phyloP scores from a whole-genome alignment of 2,113 vertebrate genomes.

The Pollachius pollachius region DNA sequence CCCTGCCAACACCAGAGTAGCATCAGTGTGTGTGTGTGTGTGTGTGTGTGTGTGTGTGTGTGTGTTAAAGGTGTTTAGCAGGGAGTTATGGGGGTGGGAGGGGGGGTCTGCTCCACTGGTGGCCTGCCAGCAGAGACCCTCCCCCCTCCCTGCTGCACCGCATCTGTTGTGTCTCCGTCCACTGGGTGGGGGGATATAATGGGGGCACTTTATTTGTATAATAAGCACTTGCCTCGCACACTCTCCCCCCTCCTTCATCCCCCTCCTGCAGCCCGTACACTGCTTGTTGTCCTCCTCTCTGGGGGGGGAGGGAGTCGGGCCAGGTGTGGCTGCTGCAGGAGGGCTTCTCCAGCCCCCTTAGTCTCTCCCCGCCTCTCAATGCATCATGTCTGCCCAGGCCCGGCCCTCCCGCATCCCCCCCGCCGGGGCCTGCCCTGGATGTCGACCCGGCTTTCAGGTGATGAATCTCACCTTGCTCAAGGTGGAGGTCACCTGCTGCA shows the following conservation, averaged over 20 bases:
- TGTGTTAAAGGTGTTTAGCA: no score
- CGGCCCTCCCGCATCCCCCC: slow-evolving; percentile 38
- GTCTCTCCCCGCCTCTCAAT: slow-evolving; percentile 16
- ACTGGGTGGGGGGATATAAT: slow-evolving; percentile 54
- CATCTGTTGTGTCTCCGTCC: slow-evolving; percentile 67
- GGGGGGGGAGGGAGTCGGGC: slow-evolving; percentile 35
- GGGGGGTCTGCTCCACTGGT: slow-evolving; percentile 29
- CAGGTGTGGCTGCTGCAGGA: slow-evolving; percentile 41
- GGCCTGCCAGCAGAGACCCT: slow-evolving; percentile 57
- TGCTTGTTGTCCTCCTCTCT: slow-evolving; percentile 26
- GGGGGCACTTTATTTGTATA: slow-evolving; percentile 68
- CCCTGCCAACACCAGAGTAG: slow-evolving; percentile 21
- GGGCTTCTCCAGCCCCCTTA: slow-evolving; percentile 32
- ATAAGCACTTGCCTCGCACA: slow-evolving; percentile 59
- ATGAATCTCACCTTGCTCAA: slow-evolving; percentile 51
- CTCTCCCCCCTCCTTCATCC: slow-evolving; percentile 33
- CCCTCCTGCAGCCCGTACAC: no score
- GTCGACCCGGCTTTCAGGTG: slow-evolving; percentile 28
- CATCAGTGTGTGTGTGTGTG: no score
- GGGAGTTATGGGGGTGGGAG: no score
- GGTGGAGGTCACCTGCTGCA: slow-evolving; percentile 64
- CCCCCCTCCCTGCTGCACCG: slow-evolving; percentile 51
- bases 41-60: no score
- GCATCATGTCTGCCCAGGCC: slow-evolving; percentile 44
- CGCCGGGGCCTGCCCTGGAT: no score